These are phyloP conservation scores for Porites australiensis DNA, from an alignment of 64 coral and sea anemone genomes.

Conservation along the genomic window DNA sequence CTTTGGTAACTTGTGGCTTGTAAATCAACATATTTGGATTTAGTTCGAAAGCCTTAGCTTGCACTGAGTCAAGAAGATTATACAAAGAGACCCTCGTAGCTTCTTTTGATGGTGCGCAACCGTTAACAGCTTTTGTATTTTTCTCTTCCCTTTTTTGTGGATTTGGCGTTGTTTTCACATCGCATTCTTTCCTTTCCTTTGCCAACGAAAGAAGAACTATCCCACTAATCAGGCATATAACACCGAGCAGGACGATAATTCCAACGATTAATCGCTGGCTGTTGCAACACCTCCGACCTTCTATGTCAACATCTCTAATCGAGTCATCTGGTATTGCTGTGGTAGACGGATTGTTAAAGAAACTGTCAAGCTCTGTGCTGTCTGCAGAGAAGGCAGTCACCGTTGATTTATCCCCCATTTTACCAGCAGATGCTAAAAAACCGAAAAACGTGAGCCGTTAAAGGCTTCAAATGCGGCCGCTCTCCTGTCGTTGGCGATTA, in stretches of 20 bases:
- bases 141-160: neutral
- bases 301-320: constrained; percentile 35
- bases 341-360: constrained; percentile 34
- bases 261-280: constrained; percentile 48
- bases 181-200: constrained; percentile 31
- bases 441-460: neutral
- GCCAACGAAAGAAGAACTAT: constrained; percentile 74
- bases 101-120: constrained; percentile 69
- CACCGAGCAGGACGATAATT: constrained; percentile 79
- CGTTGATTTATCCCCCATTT: neutral
- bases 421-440: neutral
- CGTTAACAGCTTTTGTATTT: neutral
- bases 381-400: neutral
- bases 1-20: neutral
- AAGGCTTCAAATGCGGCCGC: neutral
- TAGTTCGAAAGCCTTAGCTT: constrained; percentile 21
- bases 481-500: neutral
- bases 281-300: neutral
- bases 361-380: constrained; percentile 45
- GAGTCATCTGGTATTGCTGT: neutral
- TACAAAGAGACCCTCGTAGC: constrained; percentile 54
- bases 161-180: constrained; percentile 3
- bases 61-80: constrained; percentile 67
- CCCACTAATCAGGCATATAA: constrained; percentile 71
- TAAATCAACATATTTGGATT: constrained; percentile 50